Base-by-base conservation (phyloP, 2,888 invertebrate genomes). In the Cryptosula pallasiana region DNA sequence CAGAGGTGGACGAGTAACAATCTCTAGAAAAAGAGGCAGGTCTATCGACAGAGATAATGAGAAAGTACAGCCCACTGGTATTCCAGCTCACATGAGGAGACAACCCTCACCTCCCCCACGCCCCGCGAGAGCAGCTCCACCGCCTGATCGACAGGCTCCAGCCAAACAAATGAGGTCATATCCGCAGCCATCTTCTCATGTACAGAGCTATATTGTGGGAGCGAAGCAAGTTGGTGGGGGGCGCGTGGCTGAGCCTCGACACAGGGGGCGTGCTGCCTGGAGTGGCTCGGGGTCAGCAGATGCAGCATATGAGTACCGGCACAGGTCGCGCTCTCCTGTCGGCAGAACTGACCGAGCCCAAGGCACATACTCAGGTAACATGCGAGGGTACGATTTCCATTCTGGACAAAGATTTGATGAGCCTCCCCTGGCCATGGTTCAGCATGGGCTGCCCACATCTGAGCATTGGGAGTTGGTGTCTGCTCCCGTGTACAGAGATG, bases 51-150 rank as follows among this genome's bases (percentile, higher is more conserved):
- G 45, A 45, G 57, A 13, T 23, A n/a, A 5, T 23, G 63, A 63
- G 5, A 63, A 25, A 13, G 63, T 63, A 32, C 63, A 63, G 27
- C 63, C 63, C 32, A 63, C 63, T 32, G 63, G 63, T 32, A 63
- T 63, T 32, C 63, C 63, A 13, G 63, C 63, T 13, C 63, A 63
- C 63, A 63, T 63, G 63, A 63, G 63, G n/a, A 27, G 63, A 32
- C 63, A 63, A 32, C 63, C 63, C 9, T 63, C 63, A 13, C 63
- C 63, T 32, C 63, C 63, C 5, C 32, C 63, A 27, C 63, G 29
- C 5, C 27, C 29, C 2, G 32, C 13, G 2, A 32, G 13, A 9
- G 13, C 29, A 13, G 16, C 27, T 32, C 23, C 45, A 13, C n/a
- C n/a, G n/a, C n/a, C n/a, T n/a, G 5, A 5, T 45, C 45, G n/a